phyloP scores from a whole-genome alignment of 2,113 vertebrate genomes.

The Cyprinodon tularosa region DNA sequence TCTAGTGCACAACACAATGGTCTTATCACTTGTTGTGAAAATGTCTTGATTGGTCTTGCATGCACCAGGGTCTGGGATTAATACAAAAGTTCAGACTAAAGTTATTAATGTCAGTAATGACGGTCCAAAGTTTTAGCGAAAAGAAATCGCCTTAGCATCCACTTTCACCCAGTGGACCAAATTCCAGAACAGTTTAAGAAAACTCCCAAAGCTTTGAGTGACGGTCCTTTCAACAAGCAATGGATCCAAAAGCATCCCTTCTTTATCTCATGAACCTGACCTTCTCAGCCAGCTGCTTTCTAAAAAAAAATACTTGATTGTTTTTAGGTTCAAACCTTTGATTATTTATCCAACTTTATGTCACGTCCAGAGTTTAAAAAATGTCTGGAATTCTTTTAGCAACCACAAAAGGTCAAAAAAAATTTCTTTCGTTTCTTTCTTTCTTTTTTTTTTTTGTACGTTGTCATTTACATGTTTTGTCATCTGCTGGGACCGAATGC shows the following conservation, averaged over 20 bases:
- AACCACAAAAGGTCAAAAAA: conserved; percentile 73
- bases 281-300: conserved; percentile 34
- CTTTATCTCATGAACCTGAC: conserved; percentile 23
- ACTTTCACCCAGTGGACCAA: neutral
- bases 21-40: neutral
- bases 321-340: conserved; percentile 66
- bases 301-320: conserved; percentile 30
- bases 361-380: conserved; percentile 69
- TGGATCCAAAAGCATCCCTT: conserved; percentile 38
- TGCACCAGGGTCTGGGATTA: neutral
- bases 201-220: conserved; percentile 6
- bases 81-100: neutral
- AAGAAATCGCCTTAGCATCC: neutral
- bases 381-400: conserved; percentile 74
- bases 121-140: neutral
- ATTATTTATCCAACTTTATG: conserved; percentile 71
- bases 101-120: neutral
- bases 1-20: neutral
- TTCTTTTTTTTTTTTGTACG: conserved; percentile 50
- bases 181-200: neutral
- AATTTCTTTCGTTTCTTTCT: conserved; percentile 51
- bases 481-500: conserved; percentile 65
- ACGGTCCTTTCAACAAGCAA: conserved; percentile 33
- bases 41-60: neutral
- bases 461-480: conserved; percentile 71